A percentile compares a stretch with the other conserved stretches of the same genome.
These are phyloP conservation scores for Trachymyrmex cornetzi DNA, from an alignment of 1,140 invertebrate genomes.

Conservation along the genomic window DNA sequence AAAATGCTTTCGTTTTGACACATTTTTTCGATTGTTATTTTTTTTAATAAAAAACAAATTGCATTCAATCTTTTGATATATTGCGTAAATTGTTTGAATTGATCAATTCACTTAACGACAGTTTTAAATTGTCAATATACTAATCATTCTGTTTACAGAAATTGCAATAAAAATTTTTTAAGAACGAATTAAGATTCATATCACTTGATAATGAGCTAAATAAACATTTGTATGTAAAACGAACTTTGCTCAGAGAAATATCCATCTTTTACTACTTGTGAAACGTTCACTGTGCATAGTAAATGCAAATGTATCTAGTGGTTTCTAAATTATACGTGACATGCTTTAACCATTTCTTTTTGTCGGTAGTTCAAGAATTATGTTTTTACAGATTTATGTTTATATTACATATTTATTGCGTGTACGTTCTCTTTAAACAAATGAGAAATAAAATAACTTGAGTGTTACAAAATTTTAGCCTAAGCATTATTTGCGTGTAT, in stretches of 20 bases:
- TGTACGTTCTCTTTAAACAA: background rate
- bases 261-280: background rate
- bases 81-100: conserved; percentile 3
- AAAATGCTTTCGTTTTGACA: background rate
- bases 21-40: no score
- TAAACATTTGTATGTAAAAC: background rate
- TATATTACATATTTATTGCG: background rate
- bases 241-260: background rate
- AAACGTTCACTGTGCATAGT: background rate
- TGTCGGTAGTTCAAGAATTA: background rate
- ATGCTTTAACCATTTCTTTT: conserved; percentile 5
- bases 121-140: background rate
- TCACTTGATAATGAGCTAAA: conserved; percentile 3
- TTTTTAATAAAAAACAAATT: background rate
- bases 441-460: conserved; percentile 19
- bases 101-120: background rate
- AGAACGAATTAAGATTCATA: background rate
- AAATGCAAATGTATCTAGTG: background rate
- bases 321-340: conserved; percentile 41
- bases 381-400: background rate
- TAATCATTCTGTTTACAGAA: background rate
- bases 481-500: background rate
- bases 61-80: background rate
- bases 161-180: background rate
- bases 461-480: background rate